phyloP scores from a whole-genome alignment of 2,113 vertebrate genomes.

The Lophochroa leadbeateri region DNA sequence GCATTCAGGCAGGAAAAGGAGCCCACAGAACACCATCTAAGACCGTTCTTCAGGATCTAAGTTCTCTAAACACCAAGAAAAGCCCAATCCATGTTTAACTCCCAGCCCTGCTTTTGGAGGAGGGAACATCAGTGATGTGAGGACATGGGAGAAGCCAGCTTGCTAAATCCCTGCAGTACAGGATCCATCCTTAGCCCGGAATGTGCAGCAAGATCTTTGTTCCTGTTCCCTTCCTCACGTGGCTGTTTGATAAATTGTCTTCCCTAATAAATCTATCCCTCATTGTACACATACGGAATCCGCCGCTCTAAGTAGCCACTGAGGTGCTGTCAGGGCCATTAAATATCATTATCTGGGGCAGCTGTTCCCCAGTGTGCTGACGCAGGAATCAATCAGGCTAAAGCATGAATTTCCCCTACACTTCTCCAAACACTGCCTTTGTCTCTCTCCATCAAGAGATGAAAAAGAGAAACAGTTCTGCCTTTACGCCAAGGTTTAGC shows the following conservation, averaged over 20 bases:
- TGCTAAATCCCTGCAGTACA: not conserved
- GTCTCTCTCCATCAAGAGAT: not conserved
- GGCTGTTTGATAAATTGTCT: not conserved
- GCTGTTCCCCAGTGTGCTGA: constrained; percentile 32
- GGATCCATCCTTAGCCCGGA: not conserved
- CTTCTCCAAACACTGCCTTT: not conserved
- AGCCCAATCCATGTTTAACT: not conserved
- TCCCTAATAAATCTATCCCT: constrained; percentile 18
- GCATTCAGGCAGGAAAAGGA: not conserved
- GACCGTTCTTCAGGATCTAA: not conserved
- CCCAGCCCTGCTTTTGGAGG: not conserved
- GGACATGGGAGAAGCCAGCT: not conserved
- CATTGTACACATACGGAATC: constrained; percentile 8
- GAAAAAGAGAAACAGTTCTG: not conserved
- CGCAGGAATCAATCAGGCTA: constrained; percentile 24
- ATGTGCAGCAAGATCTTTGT: not conserved
- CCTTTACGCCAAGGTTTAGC: constrained; percentile 42
- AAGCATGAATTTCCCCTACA: not conserved
- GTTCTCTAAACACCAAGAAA: not conserved
- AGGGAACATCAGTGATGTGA: not conserved
- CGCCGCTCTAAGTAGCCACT: not conserved
- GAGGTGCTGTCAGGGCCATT: constrained; percentile 49
- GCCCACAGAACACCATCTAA: not conserved
- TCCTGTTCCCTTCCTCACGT: not conserved
- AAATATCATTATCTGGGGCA: constrained; percentile 68